Base-by-base conservation (phyloP, 2,797 vertebrate genomes). In the Pseudomugil tenellus region DNA sequence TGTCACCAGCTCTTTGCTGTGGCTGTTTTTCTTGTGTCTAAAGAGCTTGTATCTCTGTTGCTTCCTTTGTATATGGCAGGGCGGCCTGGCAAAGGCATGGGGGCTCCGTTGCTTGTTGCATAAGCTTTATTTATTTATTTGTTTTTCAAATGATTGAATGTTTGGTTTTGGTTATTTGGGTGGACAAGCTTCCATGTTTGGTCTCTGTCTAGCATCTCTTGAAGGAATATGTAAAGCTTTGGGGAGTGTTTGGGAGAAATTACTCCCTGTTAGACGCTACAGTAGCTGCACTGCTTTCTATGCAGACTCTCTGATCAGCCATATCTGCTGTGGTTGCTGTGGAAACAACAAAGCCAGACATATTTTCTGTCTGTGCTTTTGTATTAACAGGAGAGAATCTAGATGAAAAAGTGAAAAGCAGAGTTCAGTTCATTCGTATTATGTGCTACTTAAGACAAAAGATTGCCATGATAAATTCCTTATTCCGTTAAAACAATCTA, bases 211-310 rank as follows among this genome's bases (percentile, higher is more conserved):
- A 62, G 39, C 19, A 49, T 86, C 67, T 80, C 55, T 70, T 59
- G 81, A 80, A 74, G 76, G 72, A 72, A 81, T 76, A 77, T 82
- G 80, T 74, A 29, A 55, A 76, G 82, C 76, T 80, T 73, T 57
- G 34, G 62, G 67, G 77, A 67, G 58, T 57, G 65, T 67, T 68
- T 48, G 63, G 49, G 39, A 32, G 26, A 72, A 76, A 74, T 62
- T 49, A 41, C 51, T 28, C 55, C 52, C 73, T 46, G 49, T n/a
- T 37, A 39, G 62, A 58, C 6, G 26, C 31, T 6, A 13, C 32
- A 7, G 5, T 26, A 25, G 51, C 31, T 10, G n/a, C 16, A 19
- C 34, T 29, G 64, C 51, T 66, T 23, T 72, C 51, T 35, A 28
- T n/a, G 63, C 19, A 31, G 49, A 2, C 19, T 46, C n/a, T 48